Evolutionary conservation across 2,888 invertebrate genomes (phyloP).

Genomic region (Artemia sinica): DNA sequence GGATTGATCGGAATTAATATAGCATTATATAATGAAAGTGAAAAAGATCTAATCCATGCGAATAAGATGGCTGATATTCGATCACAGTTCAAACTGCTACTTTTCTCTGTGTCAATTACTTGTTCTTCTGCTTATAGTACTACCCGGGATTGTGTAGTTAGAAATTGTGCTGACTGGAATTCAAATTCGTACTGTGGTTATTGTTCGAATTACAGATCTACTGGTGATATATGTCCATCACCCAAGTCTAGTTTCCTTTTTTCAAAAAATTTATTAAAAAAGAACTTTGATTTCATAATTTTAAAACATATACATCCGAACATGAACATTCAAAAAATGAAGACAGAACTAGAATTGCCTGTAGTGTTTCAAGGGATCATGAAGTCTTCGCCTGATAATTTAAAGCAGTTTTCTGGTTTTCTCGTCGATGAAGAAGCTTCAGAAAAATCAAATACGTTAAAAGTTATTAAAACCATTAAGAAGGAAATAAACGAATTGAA

Average conservation of each 20-base stretch:
- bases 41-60: too few relatives aligned
- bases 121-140: too few relatives aligned
- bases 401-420: not conserved
- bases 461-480: not conserved
- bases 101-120: too few relatives aligned
- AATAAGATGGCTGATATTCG: too few relatives aligned
- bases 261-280: not conserved
- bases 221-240: too few relatives aligned
- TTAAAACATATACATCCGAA: not conserved
- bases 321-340: not conserved
- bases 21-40: not conserved
- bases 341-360: not conserved
- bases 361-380: not conserved
- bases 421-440: not conserved
- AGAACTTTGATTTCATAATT: not conserved
- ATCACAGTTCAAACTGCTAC: too few relatives aligned
- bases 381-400: not conserved
- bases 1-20: not conserved
- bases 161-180: too few relatives aligned
- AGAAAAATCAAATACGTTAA: not conserved
- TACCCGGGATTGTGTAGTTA: too few relatives aligned
- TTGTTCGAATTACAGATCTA: too few relatives aligned
- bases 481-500: not conserved
- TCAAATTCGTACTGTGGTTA: too few relatives aligned
- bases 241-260: too few relatives aligned